These are phyloP conservation scores for Leucosticte australis DNA, from an alignment of 2,113 vertebrate species.

Conservation along the genomic window DNA sequence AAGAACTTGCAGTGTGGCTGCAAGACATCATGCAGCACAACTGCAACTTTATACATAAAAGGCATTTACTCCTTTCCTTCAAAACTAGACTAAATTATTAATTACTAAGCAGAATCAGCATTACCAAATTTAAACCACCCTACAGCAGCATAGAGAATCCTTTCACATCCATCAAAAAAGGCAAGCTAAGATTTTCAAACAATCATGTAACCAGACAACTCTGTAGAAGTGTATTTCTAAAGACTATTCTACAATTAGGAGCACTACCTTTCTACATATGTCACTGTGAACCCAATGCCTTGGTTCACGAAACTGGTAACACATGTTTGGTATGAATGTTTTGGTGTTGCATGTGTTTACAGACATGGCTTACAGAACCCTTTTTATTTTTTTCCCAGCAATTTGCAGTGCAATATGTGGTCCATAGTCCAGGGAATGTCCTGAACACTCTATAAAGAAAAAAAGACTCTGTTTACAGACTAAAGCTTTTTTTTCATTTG, in stretches of 20 bases:
- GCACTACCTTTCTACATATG: neutral
- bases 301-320: neutral
- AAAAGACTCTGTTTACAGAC: neutral
- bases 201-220: neutral
- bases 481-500: neutral
- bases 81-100: neutral
- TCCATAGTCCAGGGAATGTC: neutral
- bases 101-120: neutral
- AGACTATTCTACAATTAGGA: neutral
- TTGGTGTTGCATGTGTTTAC: neutral
- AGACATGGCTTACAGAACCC: neutral
- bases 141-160: neutral
- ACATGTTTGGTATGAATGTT: neutral
- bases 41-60: neutral
- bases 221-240: neutral
- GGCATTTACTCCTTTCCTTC: neutral
- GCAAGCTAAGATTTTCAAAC: neutral
- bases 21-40: neutral
- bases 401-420: neutral
- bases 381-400: neutral
- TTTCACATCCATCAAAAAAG: neutral
- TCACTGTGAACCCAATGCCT: neutral
- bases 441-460: accelerated
- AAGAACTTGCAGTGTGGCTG: neutral
- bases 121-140: neutral